These are phyloP conservation scores for Rhinichthys klamathensis DNA, from an alignment of 2,113 vertebrate genomes.

Conservation along the genomic window DNA sequence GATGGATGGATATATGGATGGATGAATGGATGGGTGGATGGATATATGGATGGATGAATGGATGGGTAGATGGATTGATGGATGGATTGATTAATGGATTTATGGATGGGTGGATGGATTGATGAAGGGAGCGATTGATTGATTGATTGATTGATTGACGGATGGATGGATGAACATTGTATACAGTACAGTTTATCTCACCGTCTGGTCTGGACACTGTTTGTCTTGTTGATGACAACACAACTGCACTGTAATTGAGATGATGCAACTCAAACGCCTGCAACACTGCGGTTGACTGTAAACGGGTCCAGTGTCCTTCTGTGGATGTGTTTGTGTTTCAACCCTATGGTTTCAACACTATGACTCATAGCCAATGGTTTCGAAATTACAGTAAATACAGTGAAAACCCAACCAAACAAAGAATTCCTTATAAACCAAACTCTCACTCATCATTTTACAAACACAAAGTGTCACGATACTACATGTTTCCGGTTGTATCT, in stretches of 20 bases:
- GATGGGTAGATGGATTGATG: too few species aligned
- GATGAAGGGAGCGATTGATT: too few species aligned
- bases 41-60: rapidly evolving
- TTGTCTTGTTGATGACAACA: background rate
- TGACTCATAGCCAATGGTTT: background rate
- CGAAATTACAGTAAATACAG: background rate
- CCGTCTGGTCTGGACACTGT: background rate
- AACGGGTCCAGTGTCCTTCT: background rate
- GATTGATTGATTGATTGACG: too few species aligned
- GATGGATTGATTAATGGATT: too few species aligned
- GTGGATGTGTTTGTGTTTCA: conserved; percentile 1
- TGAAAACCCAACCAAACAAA: background rate
- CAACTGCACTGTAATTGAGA: background rate
- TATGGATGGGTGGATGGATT: rapidly evolving
- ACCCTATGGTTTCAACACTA: conserved; percentile 9
- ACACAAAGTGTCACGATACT: background rate
- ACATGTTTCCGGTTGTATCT: background rate
- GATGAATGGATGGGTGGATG: too few species aligned
- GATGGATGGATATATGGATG: too few species aligned
- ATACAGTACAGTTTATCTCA: background rate
- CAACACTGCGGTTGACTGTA: background rate
- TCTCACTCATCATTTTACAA: background rate
- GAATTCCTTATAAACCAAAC: background rate
- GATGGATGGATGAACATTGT: background rate
- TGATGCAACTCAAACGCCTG: background rate